Percentiles rank a stretch among this genome's conserved stretches.
phyloP scores from a whole-genome alignment of 2,888 invertebrate species.

The Craniophora ligustri region DNA sequence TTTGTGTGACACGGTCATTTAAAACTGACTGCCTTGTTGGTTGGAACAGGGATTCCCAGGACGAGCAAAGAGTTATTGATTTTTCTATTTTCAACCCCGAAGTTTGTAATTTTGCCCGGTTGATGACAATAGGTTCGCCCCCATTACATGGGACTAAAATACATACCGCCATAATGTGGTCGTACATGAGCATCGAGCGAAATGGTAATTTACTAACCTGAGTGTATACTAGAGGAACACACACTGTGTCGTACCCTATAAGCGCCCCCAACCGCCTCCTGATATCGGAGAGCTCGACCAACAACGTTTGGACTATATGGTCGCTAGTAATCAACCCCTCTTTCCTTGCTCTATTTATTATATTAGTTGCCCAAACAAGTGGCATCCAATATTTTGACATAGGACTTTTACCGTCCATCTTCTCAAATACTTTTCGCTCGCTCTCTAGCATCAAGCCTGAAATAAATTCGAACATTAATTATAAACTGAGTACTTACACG shows the following conservation, averaged over 20 bases:
- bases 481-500: too few relatives aligned
- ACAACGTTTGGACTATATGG: slow-evolving; percentile 96
- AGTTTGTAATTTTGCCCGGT: too few relatives aligned
- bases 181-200: too few relatives aligned
- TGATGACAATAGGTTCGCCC: too few relatives aligned
- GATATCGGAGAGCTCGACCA: slow-evolving; percentile 96
- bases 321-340: slow-evolving; percentile 95
- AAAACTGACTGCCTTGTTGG: too few relatives aligned
- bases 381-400: slow-evolving; percentile 98
- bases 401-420: slow-evolving; percentile 95
- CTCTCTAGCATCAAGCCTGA: slow-evolving; percentile 96
- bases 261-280: slow-evolving; percentile 94
- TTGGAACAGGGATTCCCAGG: too few relatives aligned
- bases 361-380: slow-evolving; percentile 97
- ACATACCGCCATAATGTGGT: too few relatives aligned
- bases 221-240: slow-evolving; percentile 97
- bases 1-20: slow-evolving; percentile 2
- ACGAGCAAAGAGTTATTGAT: too few relatives aligned
- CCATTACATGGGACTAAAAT: too few relatives aligned
- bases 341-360: slow-evolving; percentile 95
- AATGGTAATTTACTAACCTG: slow-evolving; percentile 91
- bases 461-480: slow-evolving; percentile 47
- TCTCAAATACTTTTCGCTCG: slow-evolving; percentile 96
- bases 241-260: slow-evolving; percentile 97
- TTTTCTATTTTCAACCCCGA: too few relatives aligned